phyloP scores from a whole-genome alignment of 2,888 invertebrate genomes.

The Hirtodrosophila histrioides region DNA sequence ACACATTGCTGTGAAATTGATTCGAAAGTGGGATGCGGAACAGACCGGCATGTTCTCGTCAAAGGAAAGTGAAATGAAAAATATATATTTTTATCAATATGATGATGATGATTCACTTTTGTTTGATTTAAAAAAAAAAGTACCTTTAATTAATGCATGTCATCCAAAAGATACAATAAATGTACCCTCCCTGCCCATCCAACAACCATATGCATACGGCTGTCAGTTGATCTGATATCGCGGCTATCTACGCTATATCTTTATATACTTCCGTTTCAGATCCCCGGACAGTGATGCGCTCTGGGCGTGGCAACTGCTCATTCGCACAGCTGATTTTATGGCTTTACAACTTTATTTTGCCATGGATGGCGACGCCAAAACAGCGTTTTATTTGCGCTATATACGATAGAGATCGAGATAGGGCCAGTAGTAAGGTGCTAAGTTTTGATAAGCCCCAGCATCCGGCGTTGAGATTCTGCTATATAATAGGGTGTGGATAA shows the following conservation, averaged over 20 bases:
- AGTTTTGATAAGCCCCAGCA: conserved; percentile 67
- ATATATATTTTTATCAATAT: background rate
- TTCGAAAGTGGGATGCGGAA: too few species aligned
- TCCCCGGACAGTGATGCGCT: conserved; percentile 45
- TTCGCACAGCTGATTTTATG: conserved; percentile 53
- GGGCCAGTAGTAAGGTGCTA: conserved; percentile 32
- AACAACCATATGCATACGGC: background rate
- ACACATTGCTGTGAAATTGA: too few species aligned
- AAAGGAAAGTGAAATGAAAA: background rate
- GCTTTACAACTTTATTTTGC: conserved; percentile 73
- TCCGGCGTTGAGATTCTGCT: conserved; percentile 51
- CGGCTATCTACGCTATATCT: conserved; percentile 50
- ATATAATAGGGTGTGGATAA: conserved; percentile 51
- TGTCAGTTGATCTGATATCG: conserved; percentile 39
- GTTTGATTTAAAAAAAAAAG: background rate
- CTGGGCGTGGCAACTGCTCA: conserved; percentile 28
- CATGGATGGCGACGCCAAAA: conserved; percentile 46
- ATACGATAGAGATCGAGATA: conserved; percentile 50
- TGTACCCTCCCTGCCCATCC: conserved; percentile 1
- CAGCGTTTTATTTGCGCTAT: conserved; percentile 56
- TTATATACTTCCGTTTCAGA: conserved; percentile 77
- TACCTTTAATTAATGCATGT: conserved; percentile 7
- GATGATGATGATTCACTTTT: conserved; percentile 22
- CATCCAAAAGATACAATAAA: background rate
- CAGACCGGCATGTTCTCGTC: too few species aligned